Evolutionary conservation across 2,797 vertebrate species (phyloP).

Genomic region (Hozukius guyotensis): DNA sequence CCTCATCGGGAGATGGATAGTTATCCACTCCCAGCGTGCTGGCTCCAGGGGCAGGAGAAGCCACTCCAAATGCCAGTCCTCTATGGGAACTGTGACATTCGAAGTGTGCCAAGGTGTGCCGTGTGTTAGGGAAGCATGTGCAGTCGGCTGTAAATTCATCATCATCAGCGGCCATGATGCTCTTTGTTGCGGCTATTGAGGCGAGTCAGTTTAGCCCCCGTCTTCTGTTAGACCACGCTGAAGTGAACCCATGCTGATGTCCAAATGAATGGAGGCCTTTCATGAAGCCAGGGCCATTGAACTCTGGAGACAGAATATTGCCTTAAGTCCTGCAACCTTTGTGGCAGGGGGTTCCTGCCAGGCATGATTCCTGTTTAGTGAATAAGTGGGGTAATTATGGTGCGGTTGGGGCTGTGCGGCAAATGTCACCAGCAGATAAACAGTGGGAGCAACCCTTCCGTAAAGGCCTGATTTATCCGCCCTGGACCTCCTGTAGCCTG

Average conservation of each 20-base stretch:
- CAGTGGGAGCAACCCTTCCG: constrained; percentile 91
- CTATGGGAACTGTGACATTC: constrained; percentile 85
- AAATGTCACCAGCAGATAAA: constrained; percentile 99
- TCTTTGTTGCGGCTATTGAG: constrained; percentile 70
- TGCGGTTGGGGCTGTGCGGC: constrained; percentile 89
- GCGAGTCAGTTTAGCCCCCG: constrained; percentile 64
- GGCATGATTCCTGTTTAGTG: constrained; percentile 95
- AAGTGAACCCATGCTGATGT: constrained; percentile 77
- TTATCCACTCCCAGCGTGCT: constrained; percentile 55
- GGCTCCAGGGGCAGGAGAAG: constrained; percentile 70
- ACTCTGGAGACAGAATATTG: constrained; percentile 87
- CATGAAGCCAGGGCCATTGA: constrained; percentile 71
- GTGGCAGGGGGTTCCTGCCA: constrained; percentile 92
- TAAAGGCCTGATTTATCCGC: constrained; percentile 93
- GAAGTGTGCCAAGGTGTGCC: constrained; percentile 74
- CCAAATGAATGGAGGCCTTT: constrained; percentile 74
- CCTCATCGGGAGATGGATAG: constrained; percentile 57
- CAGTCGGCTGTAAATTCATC: constrained; percentile 76
- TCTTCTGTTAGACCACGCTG: constrained; percentile 64
- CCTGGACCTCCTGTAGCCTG: constrained; percentile 81
- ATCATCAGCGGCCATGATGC: constrained; percentile 61
- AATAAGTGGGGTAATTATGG: constrained; percentile 98
- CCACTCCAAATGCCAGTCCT: constrained; percentile 84
- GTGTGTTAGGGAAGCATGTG: constrained; percentile 68
- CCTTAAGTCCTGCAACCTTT: constrained; percentile 93